Conservation (phyloP, 2,888 invertebrate species). For the Eupithecia exiguata region DNA sequence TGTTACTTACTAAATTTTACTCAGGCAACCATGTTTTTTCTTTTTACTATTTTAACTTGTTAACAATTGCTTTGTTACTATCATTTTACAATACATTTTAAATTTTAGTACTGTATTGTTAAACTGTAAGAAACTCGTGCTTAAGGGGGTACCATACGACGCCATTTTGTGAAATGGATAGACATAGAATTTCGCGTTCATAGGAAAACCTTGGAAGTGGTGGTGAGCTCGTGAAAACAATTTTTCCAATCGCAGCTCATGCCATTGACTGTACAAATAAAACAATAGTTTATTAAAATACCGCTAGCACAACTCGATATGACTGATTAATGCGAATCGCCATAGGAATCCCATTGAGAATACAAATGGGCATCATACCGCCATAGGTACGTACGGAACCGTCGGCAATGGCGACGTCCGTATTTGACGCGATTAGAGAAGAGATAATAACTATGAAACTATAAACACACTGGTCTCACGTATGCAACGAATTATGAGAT, state of each 20-base stretch:
- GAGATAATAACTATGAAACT: not conserved
- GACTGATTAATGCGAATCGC: constrained; percentile 40
- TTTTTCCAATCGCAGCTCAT: not conserved
- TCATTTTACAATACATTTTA: no score
- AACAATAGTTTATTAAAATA: constrained; percentile 36
- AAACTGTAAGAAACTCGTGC: not conserved
- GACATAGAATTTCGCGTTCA: no score
- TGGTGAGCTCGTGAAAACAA: not conserved
- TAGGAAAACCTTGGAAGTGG: not conserved
- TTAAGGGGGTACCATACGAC: no score
- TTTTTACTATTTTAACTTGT: not conserved
- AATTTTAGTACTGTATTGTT: no score
- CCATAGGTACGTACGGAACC: not conserved
- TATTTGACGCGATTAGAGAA: constrained; percentile 21
- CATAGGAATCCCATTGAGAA: constrained; percentile 30
- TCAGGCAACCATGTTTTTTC: no score
- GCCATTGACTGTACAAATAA: constrained; percentile 5
- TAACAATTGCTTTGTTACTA: not conserved
- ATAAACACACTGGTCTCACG: not conserved
- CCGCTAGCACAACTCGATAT: constrained; percentile 37
- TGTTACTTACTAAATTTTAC: no score
- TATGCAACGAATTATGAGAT: not conserved
- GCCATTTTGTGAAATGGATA: no score
- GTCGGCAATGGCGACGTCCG: constrained; percentile 26
- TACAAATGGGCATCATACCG: constrained; percentile 37